Base-by-base conservation (phyloP, 2,888 invertebrate genomes). In the Tenthredo amoena region DNA sequence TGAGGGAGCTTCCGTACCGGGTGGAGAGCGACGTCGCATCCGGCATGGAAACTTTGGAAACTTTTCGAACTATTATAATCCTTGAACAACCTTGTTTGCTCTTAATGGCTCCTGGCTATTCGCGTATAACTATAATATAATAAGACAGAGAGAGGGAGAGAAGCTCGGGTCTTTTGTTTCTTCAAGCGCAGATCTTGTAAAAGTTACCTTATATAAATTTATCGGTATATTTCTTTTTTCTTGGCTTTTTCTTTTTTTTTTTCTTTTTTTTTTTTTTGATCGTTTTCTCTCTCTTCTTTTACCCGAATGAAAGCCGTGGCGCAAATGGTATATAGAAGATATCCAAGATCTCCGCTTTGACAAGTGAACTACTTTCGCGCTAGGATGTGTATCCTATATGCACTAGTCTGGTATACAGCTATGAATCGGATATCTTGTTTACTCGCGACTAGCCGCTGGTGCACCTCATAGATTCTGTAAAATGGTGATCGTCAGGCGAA, bases 21-120 rank as follows among this genome's bases (percentile, higher is more conserved):
- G n/a, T 77, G 18, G 77, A 77, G 77, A 34, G 31, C 50, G 34
- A 77, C 77, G 26, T 31, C 31, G 77, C 81, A 62, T 40, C 37
- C 40, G 81, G 34, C 15, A 50, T 31, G 62, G 37, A 62, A 40
- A 40, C 15, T 62, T 40, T 18, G 81, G 37, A 81, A 81, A 81
- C 40, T 81, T 81, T 50, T 81, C 62, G 15, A 62, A 81, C 58
- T 81, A 81, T 81, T 81, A 81, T 81, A 40, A 81, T 81, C 81
- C 81, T 58, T 21, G 58, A 81, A 62, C 40, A 81, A 81, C 40
- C 81, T 58, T 62, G 81, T 62, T 81, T 81, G 58, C 62, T 37
- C 31, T 62, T 55, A 55, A 77, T 77, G 77, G 77, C 77, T 77
- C 31, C 77, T 50, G 31, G 55, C 50, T 77, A 77, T 77, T 77